Evolutionary conservation across 1,140 invertebrate genomes (phyloP), one percentile per base, ranked within the genome.

Genomic region (Drosophila arizonae): DNA sequence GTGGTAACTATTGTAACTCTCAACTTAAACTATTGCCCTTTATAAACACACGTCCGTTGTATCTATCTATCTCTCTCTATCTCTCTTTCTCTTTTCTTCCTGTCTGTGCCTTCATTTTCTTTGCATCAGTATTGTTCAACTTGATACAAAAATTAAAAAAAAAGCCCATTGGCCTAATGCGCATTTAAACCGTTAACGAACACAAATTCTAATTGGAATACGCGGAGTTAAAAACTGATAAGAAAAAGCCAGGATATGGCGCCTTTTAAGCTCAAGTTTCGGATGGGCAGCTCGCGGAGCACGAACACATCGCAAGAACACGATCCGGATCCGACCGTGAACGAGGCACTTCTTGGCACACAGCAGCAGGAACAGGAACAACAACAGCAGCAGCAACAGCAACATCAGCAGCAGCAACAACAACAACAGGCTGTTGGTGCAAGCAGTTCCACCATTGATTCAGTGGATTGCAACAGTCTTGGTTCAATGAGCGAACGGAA

Each of bases 201-300:
- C 58, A 28, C 45, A 26, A 52, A 52, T 26, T 6, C 17, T 8
- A 69, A 54, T 57, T 57, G 36, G 39, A n/a, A n/a, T 10, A 17
- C 13, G 48, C 43, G 26, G 26, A 21, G 30, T 8, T 30, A 6
- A 17, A 36, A 33, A 4, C 26, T 46, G 56, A 46, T 46, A 60
- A 30, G 24, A 64, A 39, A 13, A 39, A 21, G 48, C 13, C 6
- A 26, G 26, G 55, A 24, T 39, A 68, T 92, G 91, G 91, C 91
- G 39, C 91, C 91, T 17, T 92, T 92, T 56, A 92, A 92, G 67
- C 77, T 92, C 9, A 92, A 92, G 72, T 92, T 92, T 76, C 91
- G 91, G 55, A 92, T 91, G 90, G 91, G 91, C 54, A 77, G 91
- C 64, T 92, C 91, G n/a, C 75, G 91, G 13, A 92, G 91, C 64